Base-by-base conservation (phyloP, 2,888 invertebrate genomes). In the Dorcus hopei region DNA sequence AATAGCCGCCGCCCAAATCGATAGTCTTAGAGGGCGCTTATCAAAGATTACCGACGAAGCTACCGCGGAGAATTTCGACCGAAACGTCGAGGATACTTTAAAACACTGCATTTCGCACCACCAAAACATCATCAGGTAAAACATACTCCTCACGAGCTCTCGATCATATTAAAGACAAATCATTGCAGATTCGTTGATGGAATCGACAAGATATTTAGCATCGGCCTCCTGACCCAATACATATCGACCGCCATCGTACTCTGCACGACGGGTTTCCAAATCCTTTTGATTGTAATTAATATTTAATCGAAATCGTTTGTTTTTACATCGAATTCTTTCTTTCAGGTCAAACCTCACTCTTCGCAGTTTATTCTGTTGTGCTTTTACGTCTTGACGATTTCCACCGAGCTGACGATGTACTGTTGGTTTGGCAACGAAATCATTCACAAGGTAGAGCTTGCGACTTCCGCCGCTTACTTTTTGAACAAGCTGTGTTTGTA, bases 341-440 rank as follows among this genome's bases (percentile, higher is more conserved):
- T 19, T 19, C 19, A 58, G 58, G 43, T 49, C 9, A 9, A 47
- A 14, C 19, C 47, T 6, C 23, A 16, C 9, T 49, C 43, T 45
- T 49, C 49, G 3, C 61, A 61, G 39, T 53, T 60, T 41, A 42
- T 58, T 9, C 48, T 59, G 51, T 38, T 62, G 26, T 14, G 33
- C 9, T 23, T 57, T 39, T 64, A 57, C 16, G 53, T 62, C 3
- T 3, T 59, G 1, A 41, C 54, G 6, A 43, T 64, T 3, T 40
- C 61, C 41, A 33, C 47, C 8, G 58, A 65, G 38, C 51, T 62
- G 8, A 54, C 55, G 33, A 55, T 65, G 23, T 65, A 62, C 11
- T 62, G 62, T 49, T 64, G 62, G 60, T 64, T 63, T 42, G 65
- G 62, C 40, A 64, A 64, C 45, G 61, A 62, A 52, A 50, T 65